A percentile compares a stretch with the other conserved stretches of the same genome.
Conservation (phyloP, 2,113 vertebrate genomes). For the Oryzias javanicus region DNA sequence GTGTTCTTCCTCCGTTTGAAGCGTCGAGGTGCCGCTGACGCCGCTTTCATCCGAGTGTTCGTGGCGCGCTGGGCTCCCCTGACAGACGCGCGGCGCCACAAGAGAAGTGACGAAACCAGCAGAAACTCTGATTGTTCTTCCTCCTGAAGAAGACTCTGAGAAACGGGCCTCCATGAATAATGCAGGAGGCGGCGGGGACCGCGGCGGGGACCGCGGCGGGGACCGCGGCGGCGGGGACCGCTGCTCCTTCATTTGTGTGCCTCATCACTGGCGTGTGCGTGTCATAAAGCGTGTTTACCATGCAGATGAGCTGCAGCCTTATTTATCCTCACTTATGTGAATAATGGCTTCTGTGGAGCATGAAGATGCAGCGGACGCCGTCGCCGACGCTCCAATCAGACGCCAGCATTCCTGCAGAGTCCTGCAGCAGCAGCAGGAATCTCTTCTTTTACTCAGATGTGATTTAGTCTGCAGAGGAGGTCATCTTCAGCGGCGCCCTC, state of each 20-base stretch:
- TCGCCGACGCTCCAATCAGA: too few relatives aligned
- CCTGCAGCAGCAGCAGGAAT: constrained; percentile 8
- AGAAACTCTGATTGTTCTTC: constrained; percentile 58
- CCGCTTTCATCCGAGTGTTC: constrained; percentile 25
- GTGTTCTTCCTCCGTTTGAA: too few relatives aligned
- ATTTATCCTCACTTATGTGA: constrained; percentile 19
- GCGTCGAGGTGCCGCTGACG: too few relatives aligned
- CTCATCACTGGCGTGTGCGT: constrained; percentile 27
- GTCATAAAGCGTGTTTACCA: constrained; percentile 21
- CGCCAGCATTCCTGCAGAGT: too few relatives aligned
- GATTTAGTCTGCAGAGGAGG: constrained; percentile 56
- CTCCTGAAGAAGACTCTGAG: constrained; percentile 28
- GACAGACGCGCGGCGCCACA: constrained; percentile 30
- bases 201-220: too few relatives aligned
- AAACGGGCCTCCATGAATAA: constrained; percentile 30
- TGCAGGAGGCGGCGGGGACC: constrained; percentile 22
- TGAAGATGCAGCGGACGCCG: neutral
- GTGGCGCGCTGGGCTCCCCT: constrained; percentile 9
- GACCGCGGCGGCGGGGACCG: constrained; percentile 3
- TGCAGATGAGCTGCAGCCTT: constrained; percentile 11
- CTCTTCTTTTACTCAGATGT: constrained; percentile 43
- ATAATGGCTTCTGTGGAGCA: constrained; percentile 19
- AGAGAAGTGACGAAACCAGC: constrained; percentile 58
- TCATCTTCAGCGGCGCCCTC: constrained; percentile 46
- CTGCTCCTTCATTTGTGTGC: neutral